These are phyloP conservation scores for Micromussa lordhowensis DNA, from an alignment of 92 coral and sea anemone genomes.

Conservation along the genomic window DNA sequence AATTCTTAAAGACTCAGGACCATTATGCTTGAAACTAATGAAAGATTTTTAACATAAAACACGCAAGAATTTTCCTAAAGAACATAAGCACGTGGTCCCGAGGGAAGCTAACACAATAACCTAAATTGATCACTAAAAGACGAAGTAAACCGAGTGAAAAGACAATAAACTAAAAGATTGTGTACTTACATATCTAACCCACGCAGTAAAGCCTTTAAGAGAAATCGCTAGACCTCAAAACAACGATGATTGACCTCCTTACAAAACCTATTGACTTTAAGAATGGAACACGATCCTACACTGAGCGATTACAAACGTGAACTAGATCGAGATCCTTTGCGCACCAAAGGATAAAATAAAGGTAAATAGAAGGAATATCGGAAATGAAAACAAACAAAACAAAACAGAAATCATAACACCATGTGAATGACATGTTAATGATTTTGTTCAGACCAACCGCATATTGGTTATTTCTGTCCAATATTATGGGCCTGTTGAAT, in stretches of 20 bases:
- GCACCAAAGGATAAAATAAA: neutral
- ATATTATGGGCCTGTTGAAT: too few relatives aligned
- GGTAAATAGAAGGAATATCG: neutral
- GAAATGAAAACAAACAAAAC: neutral
- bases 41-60: neutral
- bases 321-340: neutral
- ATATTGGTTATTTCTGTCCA: too few relatives aligned
- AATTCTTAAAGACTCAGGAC: neutral
- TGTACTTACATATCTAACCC: constrained; percentile 2
- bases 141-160: neutral
- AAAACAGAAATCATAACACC: too few relatives aligned
- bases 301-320: constrained; percentile 3
- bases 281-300: neutral
- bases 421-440: too few relatives aligned
- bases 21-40: neutral
- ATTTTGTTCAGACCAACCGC: too few relatives aligned
- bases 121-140: neutral
- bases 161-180: neutral
- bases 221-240: neutral
- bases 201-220: neutral
- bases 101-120: neutral
- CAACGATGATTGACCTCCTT: neutral
- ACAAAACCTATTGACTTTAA: neutral
- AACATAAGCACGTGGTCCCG: neutral
- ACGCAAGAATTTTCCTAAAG: constrained; percentile 3